Evolutionary conservation across 2,888 invertebrate genomes (phyloP), one percentile per base, ranked within the genome.

Genomic region (Dicranocentrus wangi): DNA sequence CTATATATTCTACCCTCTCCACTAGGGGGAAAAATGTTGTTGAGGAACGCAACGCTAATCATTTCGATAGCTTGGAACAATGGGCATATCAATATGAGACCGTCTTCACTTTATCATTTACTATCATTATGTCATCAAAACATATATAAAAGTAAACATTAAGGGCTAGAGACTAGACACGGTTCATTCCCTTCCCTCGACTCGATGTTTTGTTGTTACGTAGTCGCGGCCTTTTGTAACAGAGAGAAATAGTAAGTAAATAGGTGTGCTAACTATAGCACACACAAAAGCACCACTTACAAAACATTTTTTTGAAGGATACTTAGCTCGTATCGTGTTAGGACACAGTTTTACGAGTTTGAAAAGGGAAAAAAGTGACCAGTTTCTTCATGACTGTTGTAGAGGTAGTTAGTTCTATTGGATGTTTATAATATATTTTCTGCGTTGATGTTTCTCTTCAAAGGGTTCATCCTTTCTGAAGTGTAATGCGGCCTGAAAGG

Each of bases 121-220:
- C 23, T 23, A 51, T 61, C 63, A 63, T 72, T 72, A 72, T 72
- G 63, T 72, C 72, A 72, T 72, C 72, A 72, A 61, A 61, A 39
- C 27, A 72, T 28, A n/a, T n/a, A n/a, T 63, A 60, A 47, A 71
- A 43, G 72, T 51, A 47, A 72, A 25, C 71, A 25, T 58, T 43
- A 71, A 70, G 58, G 13, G 47, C 47, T 47, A n/a, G 10, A n/a
- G 32, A 69, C 39, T 39, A 60, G 71, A 71, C 43, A 69, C n/a
- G n/a, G n/a, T n/a, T n/a, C 53, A 27, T 25, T n/a, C 15, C 15
- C 47, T 47, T 5, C 15, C 47, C 15, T 5, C 47, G 47, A 47
- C n/a, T 47, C 15, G 13, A 47, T 10, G 47, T 47, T n/a, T n/a
- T n/a, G n/a, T n/a, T n/a, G 47, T 47, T 47, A 47, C 47, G 47